Percentiles rank a stretch among this genome's conserved stretches.
Evolutionary conservation across 2,797 vertebrate species (phyloP).

Genomic region (Microctenopoma steveboyesi): DNA sequence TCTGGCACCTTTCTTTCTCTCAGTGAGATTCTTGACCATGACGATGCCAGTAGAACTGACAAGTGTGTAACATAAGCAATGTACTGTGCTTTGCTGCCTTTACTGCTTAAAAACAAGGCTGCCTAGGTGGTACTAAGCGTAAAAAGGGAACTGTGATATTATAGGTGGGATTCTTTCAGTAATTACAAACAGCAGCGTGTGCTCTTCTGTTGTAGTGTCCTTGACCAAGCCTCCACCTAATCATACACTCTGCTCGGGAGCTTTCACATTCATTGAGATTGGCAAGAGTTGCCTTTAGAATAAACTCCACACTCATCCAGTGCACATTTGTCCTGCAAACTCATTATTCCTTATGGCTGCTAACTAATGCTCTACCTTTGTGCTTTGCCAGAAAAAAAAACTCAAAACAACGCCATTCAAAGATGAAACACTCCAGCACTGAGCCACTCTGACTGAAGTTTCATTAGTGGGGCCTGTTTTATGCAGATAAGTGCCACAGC

Average conservation of each 20-base stretch:
- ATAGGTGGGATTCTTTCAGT: conserved; percentile 4
- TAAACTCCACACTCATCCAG: conserved; percentile 23
- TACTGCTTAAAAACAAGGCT: neutral
- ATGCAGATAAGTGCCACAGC: conserved; percentile 67
- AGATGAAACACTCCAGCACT: conserved; percentile 51
- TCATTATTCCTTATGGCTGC: conserved; percentile 45
- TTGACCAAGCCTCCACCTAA: conserved; percentile 32
- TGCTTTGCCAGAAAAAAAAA: conserved; percentile 43
- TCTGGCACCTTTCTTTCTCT: neutral
- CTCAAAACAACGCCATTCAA: conserved; percentile 29
- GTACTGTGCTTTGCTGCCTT: neutral
- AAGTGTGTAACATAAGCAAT: neutral
- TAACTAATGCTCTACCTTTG: conserved; percentile 48
- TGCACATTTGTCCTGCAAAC: conserved; percentile 50
- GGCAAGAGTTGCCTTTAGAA: conserved; percentile 16
- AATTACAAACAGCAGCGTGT: conserved; percentile 12
- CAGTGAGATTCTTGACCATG: neutral
- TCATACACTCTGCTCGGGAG: conserved; percentile 8
- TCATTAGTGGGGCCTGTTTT: conserved; percentile 72
- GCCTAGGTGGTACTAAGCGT: neutral
- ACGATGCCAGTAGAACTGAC: neutral
- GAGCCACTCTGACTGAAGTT: conserved; percentile 62
- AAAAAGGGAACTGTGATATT: conserved; percentile 14
- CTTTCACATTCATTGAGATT: conserved; percentile 18
- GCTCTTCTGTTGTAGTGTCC: conserved; percentile 20